Evolutionary conservation across 2,113 vertebrate genomes (phyloP).

Genomic region (Callionymus lyra): DNA sequence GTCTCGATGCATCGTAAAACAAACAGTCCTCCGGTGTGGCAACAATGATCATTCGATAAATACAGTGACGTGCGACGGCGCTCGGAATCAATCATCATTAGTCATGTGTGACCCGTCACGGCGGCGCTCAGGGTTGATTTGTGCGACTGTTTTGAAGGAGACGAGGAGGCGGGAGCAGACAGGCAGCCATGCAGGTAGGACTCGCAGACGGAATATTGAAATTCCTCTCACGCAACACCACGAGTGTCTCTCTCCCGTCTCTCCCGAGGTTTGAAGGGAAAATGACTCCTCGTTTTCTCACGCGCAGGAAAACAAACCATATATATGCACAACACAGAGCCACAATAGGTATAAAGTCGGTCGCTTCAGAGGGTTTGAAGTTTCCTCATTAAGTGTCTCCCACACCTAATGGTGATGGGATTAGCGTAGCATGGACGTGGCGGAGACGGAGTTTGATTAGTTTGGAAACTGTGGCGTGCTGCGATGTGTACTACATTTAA

Average conservation of each 20-base stretch:
- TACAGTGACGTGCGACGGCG: no score
- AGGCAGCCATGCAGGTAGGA: constrained; percentile 3
- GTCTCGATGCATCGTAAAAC: no score
- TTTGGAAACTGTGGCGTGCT: constrained; percentile 17
- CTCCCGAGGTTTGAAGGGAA: constrained; percentile 59
- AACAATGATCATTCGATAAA: no score
- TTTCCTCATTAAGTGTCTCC: constrained; percentile 50
- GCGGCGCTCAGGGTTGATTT: constrained; percentile 4
- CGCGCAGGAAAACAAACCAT: constrained; percentile 17
- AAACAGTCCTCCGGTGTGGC: no score
- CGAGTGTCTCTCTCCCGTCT: constrained; percentile 51
- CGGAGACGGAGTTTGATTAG: constrained; percentile 33
- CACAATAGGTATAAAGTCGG: constrained; percentile 30
- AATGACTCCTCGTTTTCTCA: constrained; percentile 40
- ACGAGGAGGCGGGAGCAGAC: constrained; percentile 26
- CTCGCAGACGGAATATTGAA: constrained; percentile 54
- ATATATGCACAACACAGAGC: constrained; percentile 8
- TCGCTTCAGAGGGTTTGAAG: constrained; percentile 31
- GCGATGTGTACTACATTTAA: constrained; percentile 12
- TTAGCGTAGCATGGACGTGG: constrained; percentile 38
- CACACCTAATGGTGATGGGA: constrained; percentile 40
- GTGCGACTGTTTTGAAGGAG: constrained; percentile 6
- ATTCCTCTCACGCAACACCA: constrained; percentile 56
- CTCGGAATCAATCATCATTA: no score
- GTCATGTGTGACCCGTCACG: no score